Evolutionary conservation across 2,797 vertebrate genomes (phyloP).

Genomic region (Phrynocephalus vlangalii): DNA sequence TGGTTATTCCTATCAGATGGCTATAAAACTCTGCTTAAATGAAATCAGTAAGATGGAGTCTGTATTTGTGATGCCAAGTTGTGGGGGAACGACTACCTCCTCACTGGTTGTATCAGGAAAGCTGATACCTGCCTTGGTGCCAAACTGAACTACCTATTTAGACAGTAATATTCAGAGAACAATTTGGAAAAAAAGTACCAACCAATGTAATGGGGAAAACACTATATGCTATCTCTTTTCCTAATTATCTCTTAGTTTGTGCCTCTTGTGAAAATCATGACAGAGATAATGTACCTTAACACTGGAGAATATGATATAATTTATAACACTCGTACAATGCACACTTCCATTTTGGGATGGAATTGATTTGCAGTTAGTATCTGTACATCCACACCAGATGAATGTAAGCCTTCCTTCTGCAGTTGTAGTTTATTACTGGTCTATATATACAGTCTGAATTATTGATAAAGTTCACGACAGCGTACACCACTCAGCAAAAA

Average conservation of each 20-base stretch:
- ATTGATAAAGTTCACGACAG: not conserved
- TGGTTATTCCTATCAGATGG: constrained; percentile 20
- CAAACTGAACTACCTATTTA: not conserved
- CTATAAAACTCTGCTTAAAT: not conserved
- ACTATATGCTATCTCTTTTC: not conserved
- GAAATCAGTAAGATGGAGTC: constrained; percentile 14
- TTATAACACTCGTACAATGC: not conserved
- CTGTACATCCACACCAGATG: too few relatives aligned
- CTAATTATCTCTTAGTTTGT: not conserved
- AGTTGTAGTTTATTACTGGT: not conserved
- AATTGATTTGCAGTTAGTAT: too few relatives aligned
- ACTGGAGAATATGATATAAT: constrained; percentile 8
- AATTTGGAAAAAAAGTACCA: constrained; percentile 6
- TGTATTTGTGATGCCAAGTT: not conserved
- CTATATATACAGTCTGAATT: not conserved
- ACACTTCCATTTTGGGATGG: not conserved
- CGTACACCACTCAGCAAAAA: not conserved
- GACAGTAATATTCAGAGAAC: not conserved
- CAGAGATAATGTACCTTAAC: not conserved
- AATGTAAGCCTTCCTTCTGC: not conserved
- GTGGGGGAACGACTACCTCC: not conserved
- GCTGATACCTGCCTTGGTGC: not conserved
- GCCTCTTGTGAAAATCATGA: not conserved
- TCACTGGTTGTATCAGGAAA: constrained; percentile 18
- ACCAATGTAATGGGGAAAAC: constrained; percentile 1